These are phyloP conservation scores for Diplolepis rosae DNA, from an alignment of 2,888 invertebrate genomes.

Conservation along the genomic window DNA sequence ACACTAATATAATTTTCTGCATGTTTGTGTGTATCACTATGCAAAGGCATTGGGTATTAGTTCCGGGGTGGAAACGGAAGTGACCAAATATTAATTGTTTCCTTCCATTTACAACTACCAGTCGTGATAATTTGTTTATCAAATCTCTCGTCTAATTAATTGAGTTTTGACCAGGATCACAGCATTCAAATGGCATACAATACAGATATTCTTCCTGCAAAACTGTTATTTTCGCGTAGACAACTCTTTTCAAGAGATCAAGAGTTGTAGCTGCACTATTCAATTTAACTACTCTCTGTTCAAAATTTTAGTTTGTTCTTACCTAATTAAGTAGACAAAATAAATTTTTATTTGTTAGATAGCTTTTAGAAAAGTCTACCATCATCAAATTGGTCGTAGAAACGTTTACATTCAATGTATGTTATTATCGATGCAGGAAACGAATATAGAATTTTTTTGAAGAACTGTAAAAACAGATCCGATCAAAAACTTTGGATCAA, in stretches of 20 bases:
- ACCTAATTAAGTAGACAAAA: too few relatives aligned
- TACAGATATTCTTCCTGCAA: not conserved
- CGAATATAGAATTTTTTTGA: not conserved
- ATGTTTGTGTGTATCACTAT: not conserved
- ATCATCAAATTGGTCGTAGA: too few relatives aligned
- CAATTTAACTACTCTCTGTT: not conserved
- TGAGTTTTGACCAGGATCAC: not conserved
- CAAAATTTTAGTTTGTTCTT: not conserved
- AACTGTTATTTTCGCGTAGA: not conserved
- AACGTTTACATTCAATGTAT: too few relatives aligned
- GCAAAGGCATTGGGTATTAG: not conserved
- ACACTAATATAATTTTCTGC: conserved; percentile 1
- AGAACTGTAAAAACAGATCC: not conserved
- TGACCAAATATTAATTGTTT: conserved; percentile 9
- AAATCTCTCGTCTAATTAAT: conserved; percentile 1
- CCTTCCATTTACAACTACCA: not conserved
- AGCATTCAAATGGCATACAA: not conserved
- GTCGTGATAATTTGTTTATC: not conserved
- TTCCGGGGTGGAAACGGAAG: conserved; percentile 10
- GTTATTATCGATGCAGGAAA: too few relatives aligned
- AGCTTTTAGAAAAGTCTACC: too few relatives aligned
- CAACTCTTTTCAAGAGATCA: not conserved
- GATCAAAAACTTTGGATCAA: not conserved
- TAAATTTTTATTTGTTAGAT: too few relatives aligned
- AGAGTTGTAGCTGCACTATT: not conserved